phyloP scores from a whole-genome alignment of 2,113 vertebrate genomes.

The Hymenochirus boettgeri region DNA sequence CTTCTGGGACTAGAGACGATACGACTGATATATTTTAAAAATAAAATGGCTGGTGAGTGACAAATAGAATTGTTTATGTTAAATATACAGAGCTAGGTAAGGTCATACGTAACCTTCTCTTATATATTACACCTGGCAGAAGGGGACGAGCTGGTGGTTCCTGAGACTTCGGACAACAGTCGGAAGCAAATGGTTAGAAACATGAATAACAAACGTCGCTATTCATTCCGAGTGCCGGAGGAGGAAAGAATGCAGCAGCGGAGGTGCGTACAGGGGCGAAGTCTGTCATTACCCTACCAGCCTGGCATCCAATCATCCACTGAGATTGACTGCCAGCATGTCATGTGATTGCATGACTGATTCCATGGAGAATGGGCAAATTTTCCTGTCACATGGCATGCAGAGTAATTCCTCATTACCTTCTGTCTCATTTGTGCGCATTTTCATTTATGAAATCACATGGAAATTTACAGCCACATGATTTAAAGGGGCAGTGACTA shows the following conservation, averaged over 20 bases:
- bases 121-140: slow-evolving; percentile 62
- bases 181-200: slow-evolving; percentile 96
- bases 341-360: too few species aligned
- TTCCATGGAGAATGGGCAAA: too few species aligned
- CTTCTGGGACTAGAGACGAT: slow-evolving; percentile 90
- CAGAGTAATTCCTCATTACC: neutral
- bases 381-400: neutral
- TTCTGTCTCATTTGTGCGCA: too few species aligned
- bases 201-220: slow-evolving; percentile 94
- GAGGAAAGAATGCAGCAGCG: slow-evolving; percentile 94
- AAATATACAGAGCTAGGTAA: neutral
- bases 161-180: slow-evolving; percentile 95
- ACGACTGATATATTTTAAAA: slow-evolving; percentile 95
- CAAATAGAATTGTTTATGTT: neutral
- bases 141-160: slow-evolving; percentile 93
- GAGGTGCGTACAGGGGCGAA: slow-evolving; percentile 63
- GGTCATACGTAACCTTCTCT: neutral
- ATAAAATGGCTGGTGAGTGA: slow-evolving; percentile 91
- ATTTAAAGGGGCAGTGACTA: too few species aligned
- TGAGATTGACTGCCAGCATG: too few species aligned
- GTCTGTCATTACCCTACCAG: too few species aligned
- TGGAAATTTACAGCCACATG: too few species aligned
- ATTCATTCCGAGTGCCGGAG: slow-evolving; percentile 92
- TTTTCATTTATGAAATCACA: too few species aligned
- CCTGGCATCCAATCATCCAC: neutral